Evolutionary conservation across 2,888 invertebrate genomes (phyloP).

Genomic region (Auanema freiburgensis): DNA sequence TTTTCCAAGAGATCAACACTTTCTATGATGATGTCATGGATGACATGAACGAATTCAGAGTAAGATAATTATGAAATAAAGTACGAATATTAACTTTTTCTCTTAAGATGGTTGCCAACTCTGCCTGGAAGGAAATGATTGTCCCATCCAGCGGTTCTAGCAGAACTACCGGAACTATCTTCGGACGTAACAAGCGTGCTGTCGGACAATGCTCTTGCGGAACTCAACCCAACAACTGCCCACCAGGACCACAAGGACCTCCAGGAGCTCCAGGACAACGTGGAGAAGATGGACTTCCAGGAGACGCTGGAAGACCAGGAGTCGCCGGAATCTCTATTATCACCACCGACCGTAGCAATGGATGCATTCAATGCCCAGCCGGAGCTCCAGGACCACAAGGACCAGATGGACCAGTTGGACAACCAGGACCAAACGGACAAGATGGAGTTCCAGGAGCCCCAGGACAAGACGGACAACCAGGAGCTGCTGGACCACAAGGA

Average conservation of each 20-base stretch:
- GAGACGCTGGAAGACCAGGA: conserved; percentile 40
- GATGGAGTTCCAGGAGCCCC: conserved; percentile 40
- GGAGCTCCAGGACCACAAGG: conserved; percentile 51
- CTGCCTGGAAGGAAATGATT: conserved; percentile 50
- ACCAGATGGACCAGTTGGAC: conserved; percentile 43
- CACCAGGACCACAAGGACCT: conserved; percentile 50
- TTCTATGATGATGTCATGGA: conserved; percentile 52
- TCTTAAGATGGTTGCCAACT: conserved; percentile 41
- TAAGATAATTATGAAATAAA: conserved; percentile 20
- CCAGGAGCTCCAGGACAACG: conserved; percentile 43
- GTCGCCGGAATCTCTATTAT: conserved; percentile 34
- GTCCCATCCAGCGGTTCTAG: conserved; percentile 26
- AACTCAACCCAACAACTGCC: conserved; percentile 45
- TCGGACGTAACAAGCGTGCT: conserved; percentile 48
- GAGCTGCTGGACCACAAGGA: conserved; percentile 41
- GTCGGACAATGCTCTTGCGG: conserved; percentile 44
- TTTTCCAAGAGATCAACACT: conserved; percentile 54
- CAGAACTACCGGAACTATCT: conserved; percentile 28
- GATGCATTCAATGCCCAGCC: conserved; percentile 50
- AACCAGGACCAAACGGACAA: conserved; percentile 44
- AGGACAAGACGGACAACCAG: conserved; percentile 43
- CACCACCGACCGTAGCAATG: conserved; percentile 32
- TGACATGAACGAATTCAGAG: conserved; percentile 53
- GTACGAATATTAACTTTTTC: background rate
- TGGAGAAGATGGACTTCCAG: conserved; percentile 49